Evolutionary conservation across 2,797 vertebrate genomes (phyloP), one percentile per base, ranked within the genome.

Genomic region (Pelochelys cantorii): DNA sequence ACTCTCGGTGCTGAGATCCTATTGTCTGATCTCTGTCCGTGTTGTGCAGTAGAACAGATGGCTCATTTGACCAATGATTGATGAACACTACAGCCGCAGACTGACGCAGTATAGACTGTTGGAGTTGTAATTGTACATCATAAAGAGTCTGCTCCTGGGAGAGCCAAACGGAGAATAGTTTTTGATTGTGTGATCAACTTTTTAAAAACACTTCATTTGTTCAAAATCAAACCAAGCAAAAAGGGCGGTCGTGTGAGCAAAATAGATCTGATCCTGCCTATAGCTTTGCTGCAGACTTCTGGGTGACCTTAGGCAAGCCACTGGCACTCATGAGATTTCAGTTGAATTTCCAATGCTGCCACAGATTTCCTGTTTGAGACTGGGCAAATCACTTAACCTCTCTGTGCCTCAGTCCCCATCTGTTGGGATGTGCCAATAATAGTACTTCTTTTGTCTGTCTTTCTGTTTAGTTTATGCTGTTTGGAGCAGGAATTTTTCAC

Each of bases 1-100:
- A 87, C 37, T 62, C 89, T 88, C 79, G 42, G 48, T 84, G 20
- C 53, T 93, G 90, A 91, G 93, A 89, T 90, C 93, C 55, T 86
- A 90, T 90, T 97, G 87, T 95, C 84, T 88, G 89, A 94, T 97
- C 96, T 92, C 83, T 94, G 65, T 91, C 77, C 91, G 75, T 75
- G 88, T 95, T 97, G 95, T 89, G 93, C 93, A 65, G 93, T 92
- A 88, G 86, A 95, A 94, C 94, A 97, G 94, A 95, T 96, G 93
- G 92, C 79, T 96, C 89, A 82, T 94, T 93, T 94, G 94, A 91
- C 92, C 96, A 90, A 96, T 95, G 92, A 96, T 90, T 87, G 90
- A 93, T 93, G 96, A 94, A 95, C 84, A 95, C 84, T 55, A 77
- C 90, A 93, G 95, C 55, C 71, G 54, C 86, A 86, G 57, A 89